Conservation (phyloP, 2,888 invertebrate genomes). For the Vandiemenella viatica region DNA sequence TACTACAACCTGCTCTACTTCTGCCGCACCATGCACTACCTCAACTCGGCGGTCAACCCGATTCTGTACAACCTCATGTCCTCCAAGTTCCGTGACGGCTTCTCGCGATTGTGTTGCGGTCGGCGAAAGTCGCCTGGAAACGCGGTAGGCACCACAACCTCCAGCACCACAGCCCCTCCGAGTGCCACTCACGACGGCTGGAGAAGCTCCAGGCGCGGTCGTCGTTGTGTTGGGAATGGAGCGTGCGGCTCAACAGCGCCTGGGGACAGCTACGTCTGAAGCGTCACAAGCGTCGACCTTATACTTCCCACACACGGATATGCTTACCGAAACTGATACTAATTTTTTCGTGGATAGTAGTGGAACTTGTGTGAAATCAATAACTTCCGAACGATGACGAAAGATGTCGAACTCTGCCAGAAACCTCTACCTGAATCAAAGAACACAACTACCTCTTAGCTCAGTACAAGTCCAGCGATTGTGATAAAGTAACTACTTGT, state of each 20-base stretch:
- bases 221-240: background rate
- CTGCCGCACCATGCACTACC: conserved; percentile 73
- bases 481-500: too few species aligned
- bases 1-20: conserved; percentile 74
- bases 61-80: conserved; percentile 85
- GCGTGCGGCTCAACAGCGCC: too few species aligned
- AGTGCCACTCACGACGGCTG: background rate
- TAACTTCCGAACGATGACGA: too few species aligned
- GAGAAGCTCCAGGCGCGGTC: background rate
- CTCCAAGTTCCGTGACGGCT: conserved; percentile 75
- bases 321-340: too few species aligned
- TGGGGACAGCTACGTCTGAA: background rate
- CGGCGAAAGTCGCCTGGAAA: conserved; percentile 14
- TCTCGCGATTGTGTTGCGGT: conserved; percentile 46
- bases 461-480: too few species aligned
- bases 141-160: background rate
- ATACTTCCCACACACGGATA: too few species aligned
- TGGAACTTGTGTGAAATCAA: too few species aligned
- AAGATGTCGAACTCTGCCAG: too few species aligned
- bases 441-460: too few species aligned
- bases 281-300: too few species aligned
- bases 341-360: too few species aligned
- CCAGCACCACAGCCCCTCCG: background rate
- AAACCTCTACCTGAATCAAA: too few species aligned
- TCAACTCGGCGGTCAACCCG: conserved; percentile 84